A percentile compares a stretch with the other conserved stretches of the same genome.
phyloP scores from a whole-genome alignment of 2,113 vertebrate genomes.

The Prolemur simus region DNA sequence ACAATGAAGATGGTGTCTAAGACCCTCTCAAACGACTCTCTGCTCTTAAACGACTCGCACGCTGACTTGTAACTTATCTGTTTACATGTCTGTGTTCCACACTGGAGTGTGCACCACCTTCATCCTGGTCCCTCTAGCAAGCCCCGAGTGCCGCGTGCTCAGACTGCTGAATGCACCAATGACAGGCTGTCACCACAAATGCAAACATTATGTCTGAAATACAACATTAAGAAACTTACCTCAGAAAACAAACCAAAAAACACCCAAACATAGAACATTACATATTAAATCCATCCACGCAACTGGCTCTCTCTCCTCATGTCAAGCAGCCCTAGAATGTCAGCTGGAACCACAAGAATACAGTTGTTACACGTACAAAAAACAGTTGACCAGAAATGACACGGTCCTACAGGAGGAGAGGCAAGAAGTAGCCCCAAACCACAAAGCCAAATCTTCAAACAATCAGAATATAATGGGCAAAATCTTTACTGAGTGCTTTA shows the following conservation, averaged over 20 bases:
- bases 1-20: fast-evolving
- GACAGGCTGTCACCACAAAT: fast-evolving
- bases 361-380: background rate
- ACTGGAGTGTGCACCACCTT: background rate
- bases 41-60: background rate
- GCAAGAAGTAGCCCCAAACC: background rate
- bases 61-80: background rate
- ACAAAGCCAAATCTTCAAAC: background rate
- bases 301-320: background rate
- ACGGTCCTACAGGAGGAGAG: background rate
- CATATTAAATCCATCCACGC: background rate
- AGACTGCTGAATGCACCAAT: fast-evolving
- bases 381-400: background rate
- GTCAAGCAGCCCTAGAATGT: background rate
- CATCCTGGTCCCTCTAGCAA: background rate
- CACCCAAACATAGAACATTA: background rate
- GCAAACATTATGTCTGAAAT: background rate
- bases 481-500: background rate
- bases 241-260: background rate
- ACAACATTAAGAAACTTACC: no score
- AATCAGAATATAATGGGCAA: background rate
- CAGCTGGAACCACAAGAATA: background rate
- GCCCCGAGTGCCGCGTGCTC: fast-evolving
- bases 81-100: background rate
- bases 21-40: background rate